Base-by-base conservation (phyloP, 1,140 invertebrate genomes). In the Drosophila pruinosa region DNA sequence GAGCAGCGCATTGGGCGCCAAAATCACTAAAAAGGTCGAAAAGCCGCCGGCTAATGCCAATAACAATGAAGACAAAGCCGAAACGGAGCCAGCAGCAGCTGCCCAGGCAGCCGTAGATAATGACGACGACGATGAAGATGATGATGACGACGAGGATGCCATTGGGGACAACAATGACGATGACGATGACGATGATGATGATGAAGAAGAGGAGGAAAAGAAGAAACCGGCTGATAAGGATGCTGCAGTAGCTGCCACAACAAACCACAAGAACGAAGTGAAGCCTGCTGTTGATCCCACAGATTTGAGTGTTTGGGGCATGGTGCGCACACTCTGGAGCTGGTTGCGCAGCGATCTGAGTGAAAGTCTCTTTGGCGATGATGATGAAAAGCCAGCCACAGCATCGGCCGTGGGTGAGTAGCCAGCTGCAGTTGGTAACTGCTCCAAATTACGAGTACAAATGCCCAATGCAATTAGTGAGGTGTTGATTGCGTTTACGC, bases 311-410 rank as follows among this genome's bases (percentile, higher is more conserved):
- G 81, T 90, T 53, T 90, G 89, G 89, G 81, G 89, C 57, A 88
- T 90, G 59, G 89, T 90, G 12, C 78, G 85, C 3, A 67, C 80
- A 36, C 52, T 90, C 3, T 90, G 81, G 81, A 64, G 72, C 57
- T 90, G 89, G 89, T 64, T 90, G 26, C 79, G 81, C 69, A 86
- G 75, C 41, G 89, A 90, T 72, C 58, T 90, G 17, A 78, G 89
- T 80, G 89, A 89, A 89, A 90, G 89, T 80, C 72, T 90, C 0
- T 89, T 90, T 4, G 89, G 64, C 24, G 89, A 88, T 54, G 81
- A 85, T 14, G 67, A 79, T 50, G 70, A 78, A 17, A 88, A 89
- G 45, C 82, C 79, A 26, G 43, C 69, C 47, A 64, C 61, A 41
- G 54, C 58, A 58, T 28, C 71, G 36, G 72, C 78, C 4, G 80